Evolutionary conservation across 2,797 vertebrate species (phyloP).

Genomic region (Limosa lapponica): DNA sequence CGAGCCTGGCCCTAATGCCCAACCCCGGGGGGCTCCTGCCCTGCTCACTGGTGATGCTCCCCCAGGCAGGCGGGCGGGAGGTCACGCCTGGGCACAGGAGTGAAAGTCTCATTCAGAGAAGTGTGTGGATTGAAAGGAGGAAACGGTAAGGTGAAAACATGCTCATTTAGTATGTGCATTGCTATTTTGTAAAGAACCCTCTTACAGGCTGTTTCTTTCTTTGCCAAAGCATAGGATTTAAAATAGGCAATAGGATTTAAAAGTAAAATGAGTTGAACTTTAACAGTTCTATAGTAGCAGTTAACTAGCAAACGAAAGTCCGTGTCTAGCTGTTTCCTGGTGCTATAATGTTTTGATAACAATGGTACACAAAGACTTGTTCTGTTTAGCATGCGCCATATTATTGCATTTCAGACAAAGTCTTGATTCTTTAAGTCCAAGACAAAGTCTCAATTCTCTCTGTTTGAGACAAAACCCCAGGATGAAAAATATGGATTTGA

Average conservation of each 20-base stretch:
- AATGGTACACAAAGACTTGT: slow-evolving; percentile 46
- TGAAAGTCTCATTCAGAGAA: background rate
- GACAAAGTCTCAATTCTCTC: slow-evolving; percentile 50
- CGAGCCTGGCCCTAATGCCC: too few species aligned
- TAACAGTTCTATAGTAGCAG: background rate
- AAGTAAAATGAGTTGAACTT: slow-evolving; percentile 37
- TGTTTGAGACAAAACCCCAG: background rate
- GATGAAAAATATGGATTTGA: background rate
- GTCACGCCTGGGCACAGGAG: background rate
- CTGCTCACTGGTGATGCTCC: background rate
- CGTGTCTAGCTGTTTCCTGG: slow-evolving; percentile 26
- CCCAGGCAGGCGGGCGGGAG: rapidly evolving
- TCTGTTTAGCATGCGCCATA: slow-evolving; percentile 5
- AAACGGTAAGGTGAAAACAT: background rate
- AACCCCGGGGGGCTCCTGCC: background rate
- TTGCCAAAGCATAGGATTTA: background rate
- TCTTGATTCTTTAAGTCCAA: slow-evolving; percentile 34
- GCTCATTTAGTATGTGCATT: background rate
- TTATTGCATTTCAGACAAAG: slow-evolving; percentile 45
- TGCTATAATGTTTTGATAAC: slow-evolving; percentile 57
- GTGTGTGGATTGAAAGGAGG: background rate
- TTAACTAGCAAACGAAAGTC: slow-evolving; percentile 27
- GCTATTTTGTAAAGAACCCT: background rate
- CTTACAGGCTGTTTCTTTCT: background rate
- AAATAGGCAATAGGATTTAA: background rate